These are phyloP conservation scores for Crossocerus cetratus DNA, from an alignment of 2,888 invertebrate species.

Conservation along the genomic window DNA sequence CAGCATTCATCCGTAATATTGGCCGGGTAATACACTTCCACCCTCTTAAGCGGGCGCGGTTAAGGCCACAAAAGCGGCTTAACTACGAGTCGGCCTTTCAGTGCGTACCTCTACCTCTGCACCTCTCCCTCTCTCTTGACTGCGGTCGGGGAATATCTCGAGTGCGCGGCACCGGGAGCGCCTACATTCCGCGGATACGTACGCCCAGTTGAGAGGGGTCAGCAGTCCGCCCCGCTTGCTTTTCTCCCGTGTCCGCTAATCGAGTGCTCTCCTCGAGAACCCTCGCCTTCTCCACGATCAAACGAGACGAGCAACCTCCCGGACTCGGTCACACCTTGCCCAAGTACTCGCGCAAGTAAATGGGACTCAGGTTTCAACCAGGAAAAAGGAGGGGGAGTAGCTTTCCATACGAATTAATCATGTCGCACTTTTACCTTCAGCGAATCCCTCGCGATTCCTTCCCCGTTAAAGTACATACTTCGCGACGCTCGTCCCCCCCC, in stretches of 20 bases:
- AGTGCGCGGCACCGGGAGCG: constrained; percentile 53
- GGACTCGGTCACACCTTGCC: no score
- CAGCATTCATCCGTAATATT: constrained; percentile 59
- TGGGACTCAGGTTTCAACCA: no score
- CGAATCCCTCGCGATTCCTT: no score
- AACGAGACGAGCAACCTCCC: no score
- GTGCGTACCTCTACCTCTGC: background rate
- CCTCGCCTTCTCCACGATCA: background rate
- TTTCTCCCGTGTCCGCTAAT: constrained; percentile 29
- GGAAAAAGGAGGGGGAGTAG: no score
- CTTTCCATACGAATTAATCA: no score
- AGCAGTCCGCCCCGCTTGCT: constrained; percentile 17
- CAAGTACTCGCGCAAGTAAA: constrained; percentile 61
- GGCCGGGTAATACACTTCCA: constrained; percentile 61
- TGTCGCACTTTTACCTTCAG: no score
- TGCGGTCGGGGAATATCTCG: no score
- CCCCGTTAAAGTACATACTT: no score
- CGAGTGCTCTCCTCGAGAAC: constrained; percentile 37
- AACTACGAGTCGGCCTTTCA: constrained; percentile 57
- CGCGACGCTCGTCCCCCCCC: no score
- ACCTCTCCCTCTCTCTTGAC: no score
- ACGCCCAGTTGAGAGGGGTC: constrained; percentile 30
- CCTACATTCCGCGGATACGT: constrained; percentile 58
- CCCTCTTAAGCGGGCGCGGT: constrained; percentile 61
- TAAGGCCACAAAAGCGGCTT: constrained; percentile 62